Percentiles rank a stretch among this genome's conserved stretches.
Evolutionary conservation across 2,113 vertebrate species (phyloP).

Genomic region (Microtus oregoni): DNA sequence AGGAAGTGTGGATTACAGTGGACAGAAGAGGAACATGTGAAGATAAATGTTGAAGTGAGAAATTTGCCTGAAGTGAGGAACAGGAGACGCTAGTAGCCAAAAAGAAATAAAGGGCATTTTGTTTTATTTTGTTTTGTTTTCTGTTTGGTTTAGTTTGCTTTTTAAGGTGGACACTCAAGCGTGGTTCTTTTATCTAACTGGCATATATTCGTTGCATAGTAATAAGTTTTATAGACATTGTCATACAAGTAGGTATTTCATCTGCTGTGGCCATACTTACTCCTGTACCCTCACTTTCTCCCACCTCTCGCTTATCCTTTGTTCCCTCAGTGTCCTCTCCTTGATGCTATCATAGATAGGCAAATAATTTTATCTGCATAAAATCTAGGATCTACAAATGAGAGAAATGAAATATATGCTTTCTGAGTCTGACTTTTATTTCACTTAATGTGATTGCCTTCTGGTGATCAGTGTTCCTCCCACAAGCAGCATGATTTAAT

Average conservation of each 20-base stretch:
- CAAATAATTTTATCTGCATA: neutral
- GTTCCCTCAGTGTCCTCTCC: too few species aligned
- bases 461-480: neutral
- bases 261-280: neutral
- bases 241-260: neutral
- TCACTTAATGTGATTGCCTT: neutral
- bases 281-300: neutral
- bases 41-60: neutral
- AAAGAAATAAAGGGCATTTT: neutral
- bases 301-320: neutral
- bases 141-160: slow-evolving; percentile 17
- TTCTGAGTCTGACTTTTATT: neutral
- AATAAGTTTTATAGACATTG: neutral
- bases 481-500: neutral
- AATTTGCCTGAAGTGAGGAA: neutral
- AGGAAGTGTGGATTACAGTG: neutral
- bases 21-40: neutral
- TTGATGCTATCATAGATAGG: neutral
- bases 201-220: neutral
- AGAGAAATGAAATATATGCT: neutral
- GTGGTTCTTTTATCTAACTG: neutral
- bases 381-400: neutral
- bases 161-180: slow-evolving; percentile 5
- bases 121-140: neutral
- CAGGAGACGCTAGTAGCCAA: neutral